Evolutionary conservation across 2,797 vertebrate genomes (phyloP), one percentile per base, ranked within the genome.

Genomic region (Brachymystax lenok): DNA sequence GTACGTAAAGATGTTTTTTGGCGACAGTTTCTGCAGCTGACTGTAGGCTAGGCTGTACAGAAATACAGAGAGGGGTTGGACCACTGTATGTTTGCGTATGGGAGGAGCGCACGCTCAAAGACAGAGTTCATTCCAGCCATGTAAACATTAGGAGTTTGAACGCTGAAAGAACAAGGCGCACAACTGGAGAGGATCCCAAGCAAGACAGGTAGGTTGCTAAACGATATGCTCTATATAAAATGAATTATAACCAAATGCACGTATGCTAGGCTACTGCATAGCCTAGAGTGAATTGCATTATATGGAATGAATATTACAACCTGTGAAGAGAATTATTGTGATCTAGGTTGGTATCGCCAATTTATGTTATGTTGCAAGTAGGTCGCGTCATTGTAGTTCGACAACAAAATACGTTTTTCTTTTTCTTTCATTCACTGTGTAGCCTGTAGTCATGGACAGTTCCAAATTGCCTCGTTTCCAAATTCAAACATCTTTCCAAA

Each of bases 71-170:
- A 66, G 73, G 79, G 71, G 79, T 73, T 81, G 85, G 79, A 66
- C 77, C 27, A 74, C 51, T 27, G 66, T 78, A 71, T 33, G 75
- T 54, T 73, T 83, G 71, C 59, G 73, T 19, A 27, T 70, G 90
- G 92, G 91, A 91, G 93, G 91, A 92, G 91, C 91, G 81, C 87
- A 70, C 74, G 77, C 81, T 85, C 70, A 77, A 80, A 86, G 84
- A 69, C 82, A 87, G 85, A 75, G 75, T 79, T 84, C 78, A 74
- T 59, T 64, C 24, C 76, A 35, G 75, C 75, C 66, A 66, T 79
- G 86, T 66, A 85, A 74, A 78, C 77, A 74, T 35, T 83, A 30
- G 76, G 87, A 84, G 78, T 66, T 28, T n/a, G 84, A 79, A 83
- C 87, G 77, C 77, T 71, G 77, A 83, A 21, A 83, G 77, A 66